Evolutionary conservation across 2,797 vertebrate species (phyloP), one percentile per base, ranked within the genome.

Genomic region (Sylvilagus floridanus): DNA sequence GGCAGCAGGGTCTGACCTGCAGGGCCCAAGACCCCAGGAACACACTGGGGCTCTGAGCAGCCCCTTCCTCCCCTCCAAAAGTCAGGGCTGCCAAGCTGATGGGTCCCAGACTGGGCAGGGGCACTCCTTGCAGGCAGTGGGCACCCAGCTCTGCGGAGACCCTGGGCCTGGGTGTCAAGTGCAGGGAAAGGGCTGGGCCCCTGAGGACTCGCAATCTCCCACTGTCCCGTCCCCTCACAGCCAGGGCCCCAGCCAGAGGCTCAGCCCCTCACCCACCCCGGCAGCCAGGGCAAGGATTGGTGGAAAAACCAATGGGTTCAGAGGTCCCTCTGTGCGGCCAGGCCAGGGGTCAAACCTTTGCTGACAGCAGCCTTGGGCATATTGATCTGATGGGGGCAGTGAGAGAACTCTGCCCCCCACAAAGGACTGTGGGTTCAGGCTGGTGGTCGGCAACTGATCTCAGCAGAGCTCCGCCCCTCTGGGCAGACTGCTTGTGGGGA

Each of bases 311-410:
- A 3, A 21, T 26, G 79, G 37, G 90, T 90, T 95, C 95, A 93
- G 94, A 65, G 93, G 83, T 97, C 94, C 93, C 69, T 47, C 32
- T 90, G 90, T 68, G 63, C 21, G 82, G 62, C 72, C 42, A 30
- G 94, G 94, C 71, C 95, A 42, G 90, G 90, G 92, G 90, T 94
- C 95, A 95, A 71, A 96, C 95, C 88, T 96, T 81, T 95, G 96
- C 93, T 97, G 96, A 97, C 92, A 77, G 78, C 65, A 92, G 84
- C 50, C 94, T 92, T n/a, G 75, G 35, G 78, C 66, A 50, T 93
- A 97, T 97, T 76, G 96, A 97, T 96, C 88, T 26, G 1, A 28
- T 69, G 88, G 93, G 94, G 95, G 94, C 88, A 78, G 93, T 76
- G 57, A 91, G 16, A 54, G 93, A 89, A 76, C 54, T 57, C 77